phyloP scores from a whole-genome alignment of 2,797 vertebrate genomes.

The Gadopsis marmoratus region DNA sequence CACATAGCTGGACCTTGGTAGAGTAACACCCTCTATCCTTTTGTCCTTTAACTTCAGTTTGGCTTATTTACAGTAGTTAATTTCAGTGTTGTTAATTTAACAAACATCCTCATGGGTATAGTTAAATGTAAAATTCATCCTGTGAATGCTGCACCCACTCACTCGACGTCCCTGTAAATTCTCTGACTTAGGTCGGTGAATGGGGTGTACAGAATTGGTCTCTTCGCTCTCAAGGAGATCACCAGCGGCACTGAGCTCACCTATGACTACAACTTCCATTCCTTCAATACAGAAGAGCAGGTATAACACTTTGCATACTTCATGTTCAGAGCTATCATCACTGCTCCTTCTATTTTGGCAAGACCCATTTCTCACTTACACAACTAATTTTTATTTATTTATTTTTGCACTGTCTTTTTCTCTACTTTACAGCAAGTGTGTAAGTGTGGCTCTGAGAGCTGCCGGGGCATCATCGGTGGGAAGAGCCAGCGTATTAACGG shows the following conservation, averaged over 20 bases:
- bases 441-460: slow-evolving; percentile 93
- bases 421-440: slow-evolving; percentile 91
- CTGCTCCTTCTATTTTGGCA: not conserved
- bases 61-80: not conserved
- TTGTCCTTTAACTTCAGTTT: not conserved
- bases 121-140: not conserved
- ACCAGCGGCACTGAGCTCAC: slow-evolving; percentile 93
- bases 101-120: not conserved
- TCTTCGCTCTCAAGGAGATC: slow-evolving; percentile 96
- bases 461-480: slow-evolving; percentile 96
- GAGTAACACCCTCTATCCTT: not conserved
- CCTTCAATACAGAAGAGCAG: slow-evolving; percentile 97
- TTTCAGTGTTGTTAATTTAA: not conserved
- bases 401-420: not conserved
- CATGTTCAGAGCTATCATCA: not conserved
- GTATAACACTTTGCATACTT: slow-evolving; percentile 70
- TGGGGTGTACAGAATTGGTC: slow-evolving; percentile 95
- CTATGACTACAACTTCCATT: slow-evolving; percentile 99
- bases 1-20: too few relatives aligned
- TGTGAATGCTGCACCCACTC: not conserved
- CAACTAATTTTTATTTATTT: not conserved
- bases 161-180: not conserved
- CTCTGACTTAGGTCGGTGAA: slow-evolving; percentile 92
- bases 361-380: not conserved
- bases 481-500: slow-evolving; percentile 95